These are phyloP conservation scores for Sinocyclocheilus grahami DNA, from an alignment of 2,113 vertebrate species.

Conservation along the genomic window DNA sequence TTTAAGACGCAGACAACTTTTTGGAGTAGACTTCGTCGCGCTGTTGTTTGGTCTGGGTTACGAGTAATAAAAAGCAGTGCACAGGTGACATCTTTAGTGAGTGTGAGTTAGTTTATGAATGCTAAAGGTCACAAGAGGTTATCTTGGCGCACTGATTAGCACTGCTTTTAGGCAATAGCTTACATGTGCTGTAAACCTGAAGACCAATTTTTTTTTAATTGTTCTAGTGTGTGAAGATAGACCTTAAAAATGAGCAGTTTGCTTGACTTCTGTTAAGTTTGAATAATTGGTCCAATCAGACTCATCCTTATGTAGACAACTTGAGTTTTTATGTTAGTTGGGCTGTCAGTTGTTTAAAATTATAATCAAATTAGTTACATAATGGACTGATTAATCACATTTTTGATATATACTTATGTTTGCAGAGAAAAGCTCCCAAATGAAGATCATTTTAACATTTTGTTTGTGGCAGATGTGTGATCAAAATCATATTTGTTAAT, in stretches of 20 bases:
- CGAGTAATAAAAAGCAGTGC: conserved; percentile 17
- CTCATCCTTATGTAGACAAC: background rate
- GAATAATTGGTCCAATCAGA: background rate
- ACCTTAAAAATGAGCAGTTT: background rate
- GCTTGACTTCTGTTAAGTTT: background rate
- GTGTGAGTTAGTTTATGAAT: background rate
- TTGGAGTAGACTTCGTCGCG: background rate
- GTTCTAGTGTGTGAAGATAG: background rate
- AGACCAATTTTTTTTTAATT: background rate
- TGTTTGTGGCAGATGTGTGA: background rate
- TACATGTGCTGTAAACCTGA: background rate
- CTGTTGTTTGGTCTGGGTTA: background rate
- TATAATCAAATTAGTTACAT: background rate
- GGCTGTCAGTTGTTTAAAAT: background rate
- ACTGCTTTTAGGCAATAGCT: background rate
- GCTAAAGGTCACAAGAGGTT: background rate
- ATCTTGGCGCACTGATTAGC: background rate
- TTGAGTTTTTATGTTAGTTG: background rate
- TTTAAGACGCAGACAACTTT: background rate
- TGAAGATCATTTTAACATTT: background rate
- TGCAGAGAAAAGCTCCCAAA: background rate
- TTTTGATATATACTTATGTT: background rate
- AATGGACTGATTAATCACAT: background rate
- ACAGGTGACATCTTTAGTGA: conserved; percentile 53
- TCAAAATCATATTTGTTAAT: background rate